Evolutionary conservation across 2,797 vertebrate genomes (phyloP), one percentile per base, ranked within the genome.

Genomic region (Gouania willdenowi): DNA sequence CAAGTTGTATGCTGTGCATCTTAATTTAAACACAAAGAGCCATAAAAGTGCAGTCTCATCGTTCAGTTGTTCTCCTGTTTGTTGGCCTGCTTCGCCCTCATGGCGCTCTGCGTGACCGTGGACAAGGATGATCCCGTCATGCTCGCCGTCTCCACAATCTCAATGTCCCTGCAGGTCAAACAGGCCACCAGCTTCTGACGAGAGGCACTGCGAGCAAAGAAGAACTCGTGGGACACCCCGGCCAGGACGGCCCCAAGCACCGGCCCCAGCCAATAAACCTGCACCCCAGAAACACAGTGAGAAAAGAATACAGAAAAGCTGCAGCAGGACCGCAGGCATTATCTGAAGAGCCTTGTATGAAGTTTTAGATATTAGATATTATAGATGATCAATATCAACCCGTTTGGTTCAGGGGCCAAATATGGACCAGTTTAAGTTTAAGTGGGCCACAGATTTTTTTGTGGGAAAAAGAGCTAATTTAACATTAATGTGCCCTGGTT

Each of bases 231-330:
- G 58, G 82, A 88, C 24, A 92, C 28, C 5, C 87, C 90, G 0
- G 85, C 91, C 45, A 92, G 66, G 2, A 91, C 16, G 0, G 88
- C 87, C 0, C 91, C 91, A 2, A 91, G 35, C 37, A 83, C 75
- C 0, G 89, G 91, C 4, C 90, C 91, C 4, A 92, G 79, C 89
- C 90, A 93, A 36, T 89, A 93, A 9, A 92, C 89, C 91, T 93
- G 71, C 14, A 26, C 30, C 19, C 1, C 6, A 6, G 20, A n/a
- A n/a, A n/a, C n/a, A n/a, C n/a, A n/a, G n/a, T n/a, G n/a, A n/a
- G n/a, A n/a, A n/a, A n/a, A n/a, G n/a, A n/a, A n/a, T n/a, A n/a
- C n/a, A n/a, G n/a, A n/a, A n/a, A n/a, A n/a, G n/a, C n/a, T n/a
- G n/a, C n/a, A n/a, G n/a, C n/a, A n/a, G n/a, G n/a, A n/a, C n/a